Evolutionary conservation across 1,140 invertebrate species (phyloP).

Genomic region (Planococcus citri): DNA sequence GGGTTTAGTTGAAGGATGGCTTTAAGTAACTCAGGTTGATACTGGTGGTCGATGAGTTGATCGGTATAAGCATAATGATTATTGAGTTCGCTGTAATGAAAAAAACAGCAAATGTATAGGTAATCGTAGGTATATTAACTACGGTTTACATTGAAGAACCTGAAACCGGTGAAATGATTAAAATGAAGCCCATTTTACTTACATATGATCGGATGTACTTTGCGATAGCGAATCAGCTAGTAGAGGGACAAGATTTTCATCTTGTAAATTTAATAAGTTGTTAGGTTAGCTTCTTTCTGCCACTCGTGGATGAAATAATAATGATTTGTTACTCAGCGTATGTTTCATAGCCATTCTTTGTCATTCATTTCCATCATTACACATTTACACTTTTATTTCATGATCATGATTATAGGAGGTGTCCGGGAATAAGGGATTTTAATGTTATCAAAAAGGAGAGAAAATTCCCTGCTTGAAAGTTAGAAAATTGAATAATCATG

Average conservation of each 20-base stretch:
- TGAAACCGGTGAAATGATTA: no score
- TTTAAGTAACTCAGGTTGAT: constrained; percentile 63
- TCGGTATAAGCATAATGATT: constrained; percentile 61
- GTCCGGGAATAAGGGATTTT: no score
- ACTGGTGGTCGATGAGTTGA: constrained; percentile 51
- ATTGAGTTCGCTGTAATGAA: constrained; percentile 60
- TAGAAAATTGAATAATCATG: no score
- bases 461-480: no score
- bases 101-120: constrained; percentile 10
- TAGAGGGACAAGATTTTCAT: constrained; percentile 70
- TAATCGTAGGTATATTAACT: not conserved
- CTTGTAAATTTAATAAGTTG: constrained; percentile 63
- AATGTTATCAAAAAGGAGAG: no score
- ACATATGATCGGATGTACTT: constrained; percentile 84
- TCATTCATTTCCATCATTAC: constrained; percentile 24
- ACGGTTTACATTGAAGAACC: not conserved
- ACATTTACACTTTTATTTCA: no score
- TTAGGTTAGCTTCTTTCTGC: constrained; percentile 87
- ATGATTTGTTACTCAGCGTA: constrained; percentile 74
- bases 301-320: constrained; percentile 81
- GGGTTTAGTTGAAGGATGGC: constrained; percentile 68
- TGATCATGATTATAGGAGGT: no score
- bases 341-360: constrained; percentile 55
- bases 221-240: constrained; percentile 72
- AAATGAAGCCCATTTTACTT: constrained; percentile 34